These are phyloP conservation scores for Haplochromis vanheusdeni DNA, from an alignment of 2,113 vertebrate species.

Conservation along the genomic window DNA sequence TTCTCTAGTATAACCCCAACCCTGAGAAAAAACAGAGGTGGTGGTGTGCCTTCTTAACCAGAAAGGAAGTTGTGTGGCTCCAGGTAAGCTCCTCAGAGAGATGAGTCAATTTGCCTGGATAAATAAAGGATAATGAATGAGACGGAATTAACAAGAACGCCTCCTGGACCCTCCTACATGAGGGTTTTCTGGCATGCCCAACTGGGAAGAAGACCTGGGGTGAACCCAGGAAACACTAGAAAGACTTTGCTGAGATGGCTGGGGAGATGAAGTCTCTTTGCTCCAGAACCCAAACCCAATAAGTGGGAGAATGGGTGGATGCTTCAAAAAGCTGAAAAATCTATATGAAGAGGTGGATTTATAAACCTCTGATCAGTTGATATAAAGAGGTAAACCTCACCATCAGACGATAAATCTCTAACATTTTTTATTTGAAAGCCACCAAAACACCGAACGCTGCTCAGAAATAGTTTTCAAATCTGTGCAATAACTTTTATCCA, in stretches of 20 bases:
- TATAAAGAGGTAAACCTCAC: not conserved
- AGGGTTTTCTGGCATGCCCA: not conserved
- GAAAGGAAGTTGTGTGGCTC: not conserved
- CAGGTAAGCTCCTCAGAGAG: not conserved
- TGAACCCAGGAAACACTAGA: not conserved
- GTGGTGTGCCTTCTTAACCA: not conserved
- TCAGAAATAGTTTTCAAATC: not conserved
- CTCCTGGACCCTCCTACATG: not conserved
- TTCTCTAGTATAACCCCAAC: not conserved
- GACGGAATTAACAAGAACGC: not conserved
- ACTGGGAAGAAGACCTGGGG: not conserved
- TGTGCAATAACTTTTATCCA: not conserved
- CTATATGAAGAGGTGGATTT: not conserved
- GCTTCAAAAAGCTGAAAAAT: not conserved
- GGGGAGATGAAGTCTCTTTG: not conserved
- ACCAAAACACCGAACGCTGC: not conserved
- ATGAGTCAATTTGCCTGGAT: not conserved
- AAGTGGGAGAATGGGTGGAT: not conserved
- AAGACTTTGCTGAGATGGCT: not conserved
- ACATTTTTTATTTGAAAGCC: not conserved
- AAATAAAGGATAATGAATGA: not conserved
- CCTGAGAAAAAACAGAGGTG: not conserved
- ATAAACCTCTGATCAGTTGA: not conserved
- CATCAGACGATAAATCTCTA: not conserved
- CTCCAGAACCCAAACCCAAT: not conserved